Percentiles rank a stretch among this genome's conserved stretches.
Conservation (phyloP, 2,113 vertebrate species). For the Phycodurus eques region DNA sequence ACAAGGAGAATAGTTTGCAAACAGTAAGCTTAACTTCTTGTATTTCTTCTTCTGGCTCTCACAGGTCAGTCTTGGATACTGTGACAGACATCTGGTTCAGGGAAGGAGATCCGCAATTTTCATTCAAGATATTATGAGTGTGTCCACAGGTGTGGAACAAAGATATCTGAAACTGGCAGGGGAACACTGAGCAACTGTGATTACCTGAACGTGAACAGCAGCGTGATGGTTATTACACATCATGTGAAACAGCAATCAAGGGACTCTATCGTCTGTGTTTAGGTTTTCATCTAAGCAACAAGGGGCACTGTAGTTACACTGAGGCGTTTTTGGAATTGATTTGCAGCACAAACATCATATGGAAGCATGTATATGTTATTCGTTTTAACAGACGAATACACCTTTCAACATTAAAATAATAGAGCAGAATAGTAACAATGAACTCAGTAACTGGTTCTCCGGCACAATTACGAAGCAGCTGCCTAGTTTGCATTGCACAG, state of each 20-base stretch:
- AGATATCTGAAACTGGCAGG: background rate
- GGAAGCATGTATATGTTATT: constrained; percentile 1
- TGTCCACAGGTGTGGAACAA: background rate
- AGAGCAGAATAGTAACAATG: background rate
- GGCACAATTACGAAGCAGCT: background rate
- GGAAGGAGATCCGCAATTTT: background rate
- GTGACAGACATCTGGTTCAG: background rate
- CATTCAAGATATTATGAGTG: background rate
- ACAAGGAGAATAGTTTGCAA: background rate
- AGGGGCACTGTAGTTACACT: constrained; percentile 3
- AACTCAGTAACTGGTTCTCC: background rate
- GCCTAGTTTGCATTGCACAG: constrained; percentile 9
- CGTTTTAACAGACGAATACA: constrained; percentile 1
- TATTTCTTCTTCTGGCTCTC: background rate
- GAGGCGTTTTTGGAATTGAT: background rate
- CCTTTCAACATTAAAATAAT: constrained; percentile 6
- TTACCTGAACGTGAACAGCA: constrained; percentile 9
- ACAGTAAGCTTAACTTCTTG: background rate
- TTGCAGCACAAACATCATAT: constrained; percentile 13
- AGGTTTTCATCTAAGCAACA: constrained; percentile 21
- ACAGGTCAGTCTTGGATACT: background rate
- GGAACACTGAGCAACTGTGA: background rate
- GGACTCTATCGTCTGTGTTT: constrained; percentile 4
- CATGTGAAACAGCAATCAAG: constrained; percentile 4
- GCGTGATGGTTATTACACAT: background rate